A percentile compares a stretch with the other conserved stretches of the same genome.
Evolutionary conservation across 1,140 invertebrate species (phyloP).

Genomic region (Andricus grossulariae): DNA sequence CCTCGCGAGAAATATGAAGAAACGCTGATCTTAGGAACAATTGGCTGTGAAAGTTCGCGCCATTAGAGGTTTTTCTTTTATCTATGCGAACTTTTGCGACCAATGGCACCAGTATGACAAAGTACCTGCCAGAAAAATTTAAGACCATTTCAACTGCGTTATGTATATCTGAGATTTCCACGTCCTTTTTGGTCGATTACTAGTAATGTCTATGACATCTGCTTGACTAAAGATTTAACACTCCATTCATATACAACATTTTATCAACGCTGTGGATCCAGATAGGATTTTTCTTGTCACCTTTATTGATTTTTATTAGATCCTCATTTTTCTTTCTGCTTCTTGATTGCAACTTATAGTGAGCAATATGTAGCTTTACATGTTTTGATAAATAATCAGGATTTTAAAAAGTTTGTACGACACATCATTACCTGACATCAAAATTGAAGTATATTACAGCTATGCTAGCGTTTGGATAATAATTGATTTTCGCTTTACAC

Average conservation of each 20-base stretch:
- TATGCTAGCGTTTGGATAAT: too few species aligned
- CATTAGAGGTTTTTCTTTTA: not conserved
- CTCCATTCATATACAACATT: not conserved
- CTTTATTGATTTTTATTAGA: not conserved
- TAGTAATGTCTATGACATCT: conserved; percentile 1
- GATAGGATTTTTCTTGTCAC: not conserved
- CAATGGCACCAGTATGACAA: not conserved
- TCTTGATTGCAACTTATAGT: conserved; percentile 9
- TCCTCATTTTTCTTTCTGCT: not conserved
- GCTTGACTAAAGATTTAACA: not conserved
- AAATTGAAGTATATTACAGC: too few species aligned
- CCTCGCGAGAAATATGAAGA: not conserved
- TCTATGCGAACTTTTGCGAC: not conserved
- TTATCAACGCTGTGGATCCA: not conserved
- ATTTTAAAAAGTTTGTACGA: too few species aligned
- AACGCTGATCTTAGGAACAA: not conserved
- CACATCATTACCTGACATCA: too few species aligned
- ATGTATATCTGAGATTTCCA: not conserved
- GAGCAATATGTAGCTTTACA: too few species aligned
- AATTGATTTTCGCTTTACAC: too few species aligned
- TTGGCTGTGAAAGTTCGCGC: conserved; percentile 10
- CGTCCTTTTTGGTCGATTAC: not conserved
- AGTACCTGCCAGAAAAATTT: not conserved
- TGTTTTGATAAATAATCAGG: too few species aligned
- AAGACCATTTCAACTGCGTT: not conserved